A percentile compares a stretch with the other conserved stretches of the same genome.
These are phyloP conservation scores for Bucco capensis DNA, from an alignment of 2,113 vertebrate genomes.

Conservation along the genomic window DNA sequence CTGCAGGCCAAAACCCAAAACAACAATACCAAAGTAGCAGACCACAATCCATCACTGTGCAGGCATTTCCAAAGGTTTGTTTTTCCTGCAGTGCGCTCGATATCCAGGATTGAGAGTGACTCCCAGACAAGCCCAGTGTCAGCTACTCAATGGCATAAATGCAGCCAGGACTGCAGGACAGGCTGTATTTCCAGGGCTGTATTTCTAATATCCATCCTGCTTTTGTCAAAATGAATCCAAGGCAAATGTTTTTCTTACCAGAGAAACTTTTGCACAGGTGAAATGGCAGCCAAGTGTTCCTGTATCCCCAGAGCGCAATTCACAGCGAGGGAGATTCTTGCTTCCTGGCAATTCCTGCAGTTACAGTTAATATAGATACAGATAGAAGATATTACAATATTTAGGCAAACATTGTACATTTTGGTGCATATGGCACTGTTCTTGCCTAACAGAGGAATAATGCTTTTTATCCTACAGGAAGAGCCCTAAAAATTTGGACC, in stretches of 20 bases:
- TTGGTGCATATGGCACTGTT: background rate
- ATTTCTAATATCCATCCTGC: background rate
- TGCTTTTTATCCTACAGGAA: background rate
- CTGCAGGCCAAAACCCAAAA: background rate
- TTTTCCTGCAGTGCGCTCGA: background rate
- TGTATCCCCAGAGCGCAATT: background rate
- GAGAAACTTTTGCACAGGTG: slow-evolving; percentile 56
- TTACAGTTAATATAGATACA: background rate
- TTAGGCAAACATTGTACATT: background rate
- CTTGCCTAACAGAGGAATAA: background rate
- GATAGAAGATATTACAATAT: background rate
- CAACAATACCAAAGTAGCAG: background rate
- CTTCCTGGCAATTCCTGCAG: slow-evolving; percentile 28
- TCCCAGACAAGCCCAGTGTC: background rate
- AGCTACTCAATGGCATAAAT: background rate
- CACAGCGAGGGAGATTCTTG: background rate
- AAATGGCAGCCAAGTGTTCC: slow-evolving; percentile 46
- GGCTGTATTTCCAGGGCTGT: background rate
- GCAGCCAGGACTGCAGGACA: background rate
- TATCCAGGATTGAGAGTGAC: background rate
- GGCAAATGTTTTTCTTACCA: slow-evolving; percentile 53
- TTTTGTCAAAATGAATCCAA: background rate
- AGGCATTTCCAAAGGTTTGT: background rate
- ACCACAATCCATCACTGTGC: background rate
- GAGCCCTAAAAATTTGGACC: background rate